Base-by-base conservation (phyloP, 2,888 invertebrate genomes). In the Heliconius erato region DNA sequence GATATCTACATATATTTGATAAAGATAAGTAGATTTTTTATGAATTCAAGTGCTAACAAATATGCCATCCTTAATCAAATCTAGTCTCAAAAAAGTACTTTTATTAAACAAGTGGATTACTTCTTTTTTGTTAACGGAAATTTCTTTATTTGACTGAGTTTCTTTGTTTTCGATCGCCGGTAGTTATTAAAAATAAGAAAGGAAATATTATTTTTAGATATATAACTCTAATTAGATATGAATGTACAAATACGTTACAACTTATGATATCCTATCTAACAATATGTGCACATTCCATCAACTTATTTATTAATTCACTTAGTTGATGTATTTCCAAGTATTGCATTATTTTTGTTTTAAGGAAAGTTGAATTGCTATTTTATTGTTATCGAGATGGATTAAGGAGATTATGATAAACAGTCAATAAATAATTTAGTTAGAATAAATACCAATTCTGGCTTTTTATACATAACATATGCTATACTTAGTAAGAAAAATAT, bases 61-160 rank as follows among this genome's bases (percentile, higher is more conserved):
- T 71, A 63, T 40, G 77, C 80, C 74, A 84, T 74, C 79, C 79
- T 80, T 82, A 40, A 65, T 72, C 7, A 77, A 83, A 79, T 83
- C 77, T 83, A 83, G 83, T 84, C 83, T 85, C 76, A 74, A 14
- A 40, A 65, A 14, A 6, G 26, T 26, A 4, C 14, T 35, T 32
- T 14, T 35, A 74, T 32, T 16, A 32, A 76, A 35, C 35, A n/a
- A 2, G 4, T 23, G 35, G 35, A 23, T n/a, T 3, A 54, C n/a
- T 6, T 7, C 16, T 32, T 11, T n/a, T 32, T 74, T 63, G 14
- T 35, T 49, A 49, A 28, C 9, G n/a, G 3, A 23, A 76, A 35
- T 14, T 44, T 14, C 16, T 44, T 26, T 16, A 26, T 71, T 40
- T 71, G n/a, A 69, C 23, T 69, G 9, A 40, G 2, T 4, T 40